These are phyloP conservation scores for Plebejus argus DNA, from an alignment of 2,888 invertebrate species.

Conservation along the genomic window DNA sequence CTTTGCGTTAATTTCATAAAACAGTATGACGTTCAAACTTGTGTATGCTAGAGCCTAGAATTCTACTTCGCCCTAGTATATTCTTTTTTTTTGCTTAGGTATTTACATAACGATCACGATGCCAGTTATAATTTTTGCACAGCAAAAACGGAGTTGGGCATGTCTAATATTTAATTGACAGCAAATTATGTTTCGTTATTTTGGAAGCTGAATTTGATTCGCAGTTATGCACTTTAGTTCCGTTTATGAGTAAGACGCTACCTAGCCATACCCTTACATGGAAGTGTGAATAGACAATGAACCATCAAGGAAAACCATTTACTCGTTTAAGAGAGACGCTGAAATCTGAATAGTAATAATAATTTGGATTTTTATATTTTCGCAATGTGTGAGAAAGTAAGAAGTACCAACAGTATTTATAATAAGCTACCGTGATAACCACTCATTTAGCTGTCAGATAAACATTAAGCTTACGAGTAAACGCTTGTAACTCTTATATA, in stretches of 20 bases:
- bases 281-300: neutral
- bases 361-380: neutral
- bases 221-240: neutral
- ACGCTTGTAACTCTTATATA: neutral
- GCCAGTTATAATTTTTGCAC: neutral
- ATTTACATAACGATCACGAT: neutral
- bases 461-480: neutral
- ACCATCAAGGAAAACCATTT: neutral
- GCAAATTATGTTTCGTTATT: neutral
- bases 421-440: neutral
- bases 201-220: neutral
- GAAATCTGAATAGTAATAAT: neutral
- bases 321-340: neutral
- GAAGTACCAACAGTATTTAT: neutral
- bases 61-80: neutral
- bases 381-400: neutral
- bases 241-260: constrained; percentile 11
- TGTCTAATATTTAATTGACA: constrained; percentile 5
- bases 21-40: too few species aligned
- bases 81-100: neutral
- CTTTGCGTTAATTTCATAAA: too few species aligned
- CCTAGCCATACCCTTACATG: neutral
- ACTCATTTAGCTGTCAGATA: neutral
- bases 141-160: neutral
- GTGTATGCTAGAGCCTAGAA: too few species aligned